These are phyloP conservation scores for Myiozetetes cayanensis DNA, from an alignment of 2,113 vertebrate genomes.

Conservation along the genomic window DNA sequence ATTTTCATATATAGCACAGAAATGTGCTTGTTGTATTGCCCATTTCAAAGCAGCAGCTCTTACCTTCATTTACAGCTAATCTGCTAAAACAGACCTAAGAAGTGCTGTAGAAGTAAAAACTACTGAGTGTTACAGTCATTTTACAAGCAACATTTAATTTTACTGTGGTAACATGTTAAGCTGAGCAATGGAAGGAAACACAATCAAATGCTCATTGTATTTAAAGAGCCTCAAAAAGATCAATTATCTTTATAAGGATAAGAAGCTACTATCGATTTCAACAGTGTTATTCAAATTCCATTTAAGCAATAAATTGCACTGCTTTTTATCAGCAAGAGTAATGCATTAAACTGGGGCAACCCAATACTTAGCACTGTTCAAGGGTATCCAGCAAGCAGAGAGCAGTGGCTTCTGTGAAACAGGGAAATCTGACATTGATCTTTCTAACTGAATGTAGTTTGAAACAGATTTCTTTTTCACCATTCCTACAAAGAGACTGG, in stretches of 20 bases:
- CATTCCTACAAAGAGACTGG: not conserved
- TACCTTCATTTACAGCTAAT: not conserved
- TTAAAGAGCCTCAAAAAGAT: slow-evolving; percentile 35
- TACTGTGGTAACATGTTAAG: not conserved
- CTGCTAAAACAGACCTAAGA: not conserved
- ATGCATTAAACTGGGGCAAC: not conserved
- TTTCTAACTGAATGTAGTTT: not conserved
- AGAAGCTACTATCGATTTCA: slow-evolving; percentile 47
- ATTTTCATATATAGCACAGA: fast-evolving
- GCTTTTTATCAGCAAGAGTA: not conserved
- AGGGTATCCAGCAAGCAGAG: not conserved
- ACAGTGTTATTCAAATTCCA: slow-evolving; percentile 39
- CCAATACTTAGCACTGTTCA: not conserved
- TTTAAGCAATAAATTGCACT: slow-evolving; percentile 11
- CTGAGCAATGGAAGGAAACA: slow-evolving; percentile 21
- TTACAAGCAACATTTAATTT: slow-evolving; percentile 51
- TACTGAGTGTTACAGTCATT: not conserved
- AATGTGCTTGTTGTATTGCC: not conserved
- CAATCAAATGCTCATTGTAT: slow-evolving; percentile 37
- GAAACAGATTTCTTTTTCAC: not conserved
- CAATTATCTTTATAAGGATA: slow-evolving; percentile 43
- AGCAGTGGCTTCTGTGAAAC: not conserved
- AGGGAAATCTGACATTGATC: not conserved
- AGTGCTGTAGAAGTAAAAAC: not conserved
- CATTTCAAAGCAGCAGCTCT: not conserved